Percentiles rank a stretch among this genome's conserved stretches.
These are phyloP conservation scores for Ciconia nigra DNA, from an alignment of 2,797 vertebrate species.

Conservation along the genomic window DNA sequence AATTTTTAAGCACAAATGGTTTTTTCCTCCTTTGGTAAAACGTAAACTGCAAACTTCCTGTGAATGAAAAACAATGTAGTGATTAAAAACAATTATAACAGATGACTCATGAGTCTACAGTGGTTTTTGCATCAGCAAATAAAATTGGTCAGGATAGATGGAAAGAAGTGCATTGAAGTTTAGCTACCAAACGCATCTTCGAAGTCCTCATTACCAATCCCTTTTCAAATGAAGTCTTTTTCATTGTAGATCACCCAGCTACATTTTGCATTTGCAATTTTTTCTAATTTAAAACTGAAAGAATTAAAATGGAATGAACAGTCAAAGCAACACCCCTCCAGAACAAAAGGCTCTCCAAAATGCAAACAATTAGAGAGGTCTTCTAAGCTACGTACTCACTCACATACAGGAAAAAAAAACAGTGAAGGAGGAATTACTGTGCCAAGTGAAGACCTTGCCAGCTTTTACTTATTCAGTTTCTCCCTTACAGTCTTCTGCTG, in stretches of 20 bases:
- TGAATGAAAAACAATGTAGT: slow-evolving; percentile 15
- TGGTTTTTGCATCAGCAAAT: slow-evolving; percentile 16
- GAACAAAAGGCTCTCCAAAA: slow-evolving; percentile 1
- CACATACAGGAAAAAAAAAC: neutral
- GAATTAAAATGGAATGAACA: neutral
- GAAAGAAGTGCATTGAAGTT: neutral
- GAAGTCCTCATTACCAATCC: neutral
- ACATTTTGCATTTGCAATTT: neutral
- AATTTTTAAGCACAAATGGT: neutral
- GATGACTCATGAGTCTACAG: slow-evolving; percentile 26
- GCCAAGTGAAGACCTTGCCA: neutral
- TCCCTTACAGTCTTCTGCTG: neutral
- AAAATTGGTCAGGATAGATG: neutral
- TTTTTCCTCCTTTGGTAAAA: slow-evolving; percentile 1
- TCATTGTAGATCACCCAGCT: neutral
- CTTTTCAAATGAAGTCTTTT: slow-evolving; percentile 22
- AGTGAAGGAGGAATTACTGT: neutral
- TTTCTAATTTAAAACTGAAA: slow-evolving; percentile 33
- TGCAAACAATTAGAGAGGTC: neutral
- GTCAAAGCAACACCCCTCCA: neutral
- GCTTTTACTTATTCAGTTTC: neutral
- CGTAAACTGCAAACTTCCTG: neutral
- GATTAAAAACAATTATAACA: slow-evolving; percentile 42
- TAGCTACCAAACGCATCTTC: neutral
- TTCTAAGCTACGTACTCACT: neutral